Conservation (phyloP, 2,797 vertebrate species). For the Distichodus sexfasciatus region DNA sequence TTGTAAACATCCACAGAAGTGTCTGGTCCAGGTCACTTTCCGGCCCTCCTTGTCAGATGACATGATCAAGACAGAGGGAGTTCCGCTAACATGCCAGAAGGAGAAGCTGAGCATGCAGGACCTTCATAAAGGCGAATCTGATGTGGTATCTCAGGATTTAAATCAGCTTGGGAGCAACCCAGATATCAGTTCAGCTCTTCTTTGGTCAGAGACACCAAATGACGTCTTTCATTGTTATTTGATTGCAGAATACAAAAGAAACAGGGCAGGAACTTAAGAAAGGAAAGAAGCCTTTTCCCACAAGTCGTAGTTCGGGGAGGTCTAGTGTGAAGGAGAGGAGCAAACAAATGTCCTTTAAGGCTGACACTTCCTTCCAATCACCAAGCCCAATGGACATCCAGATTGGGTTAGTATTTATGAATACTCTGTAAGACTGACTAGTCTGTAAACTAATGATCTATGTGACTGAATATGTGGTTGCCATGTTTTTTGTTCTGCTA, state of each 20-base stretch:
- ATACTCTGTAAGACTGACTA: too few species aligned
- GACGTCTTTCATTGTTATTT: not conserved
- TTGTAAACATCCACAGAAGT: constrained; percentile 67
- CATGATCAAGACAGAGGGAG: constrained; percentile 72
- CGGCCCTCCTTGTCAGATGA: constrained; percentile 73
- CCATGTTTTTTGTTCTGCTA: too few species aligned
- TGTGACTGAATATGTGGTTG: too few species aligned
- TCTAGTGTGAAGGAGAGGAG: constrained; percentile 38
- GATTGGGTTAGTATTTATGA: too few species aligned
- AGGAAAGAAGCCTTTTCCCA: constrained; percentile 49
- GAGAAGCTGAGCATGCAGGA: constrained; percentile 49
- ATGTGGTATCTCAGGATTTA: too few species aligned
- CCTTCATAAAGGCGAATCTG: constrained; percentile 29
- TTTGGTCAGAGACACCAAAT: too few species aligned
- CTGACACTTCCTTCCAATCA: constrained; percentile 27
- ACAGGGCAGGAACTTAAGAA: constrained; percentile 55
- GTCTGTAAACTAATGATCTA: too few species aligned
- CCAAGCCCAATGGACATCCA: constrained; percentile 59
- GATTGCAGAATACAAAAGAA: constrained; percentile 26
- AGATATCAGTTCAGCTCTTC: too few species aligned
- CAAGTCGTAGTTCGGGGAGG: not conserved
- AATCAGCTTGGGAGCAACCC: too few species aligned
- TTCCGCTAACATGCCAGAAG: constrained; percentile 54
- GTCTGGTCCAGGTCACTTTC: constrained; percentile 82
- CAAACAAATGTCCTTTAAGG: constrained; percentile 44